A percentile compares a stretch with the other conserved stretches of the same genome.
These are phyloP conservation scores for Aix galericulata DNA, from an alignment of 2,113 vertebrate species.

Conservation along the genomic window DNA sequence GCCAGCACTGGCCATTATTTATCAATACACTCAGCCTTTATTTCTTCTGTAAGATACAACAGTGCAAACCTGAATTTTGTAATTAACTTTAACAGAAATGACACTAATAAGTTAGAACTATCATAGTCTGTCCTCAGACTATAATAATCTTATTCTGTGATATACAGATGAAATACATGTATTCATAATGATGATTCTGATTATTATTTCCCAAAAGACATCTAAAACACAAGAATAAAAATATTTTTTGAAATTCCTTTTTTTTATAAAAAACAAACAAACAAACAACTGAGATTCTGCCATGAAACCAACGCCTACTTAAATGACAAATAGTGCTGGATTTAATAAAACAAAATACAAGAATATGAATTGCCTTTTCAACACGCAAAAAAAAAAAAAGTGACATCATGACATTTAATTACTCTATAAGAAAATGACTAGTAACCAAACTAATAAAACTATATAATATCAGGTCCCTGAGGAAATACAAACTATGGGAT, in stretches of 20 bases:
- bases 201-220: not conserved
- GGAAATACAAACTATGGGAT: not conserved
- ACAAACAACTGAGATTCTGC: not conserved
- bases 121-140: not conserved
- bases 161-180: not conserved
- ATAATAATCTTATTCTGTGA: not conserved
- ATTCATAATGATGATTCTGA: not conserved
- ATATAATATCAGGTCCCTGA: not conserved
- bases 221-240: not conserved
- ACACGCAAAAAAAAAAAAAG: not conserved
- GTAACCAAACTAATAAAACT: not conserved
- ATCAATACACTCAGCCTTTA: not conserved
- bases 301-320: not conserved
- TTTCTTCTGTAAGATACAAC: not conserved
- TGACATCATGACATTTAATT: not conserved
- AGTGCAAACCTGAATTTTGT: not conserved
- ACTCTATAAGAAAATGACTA: not conserved
- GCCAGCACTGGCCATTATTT: not conserved
- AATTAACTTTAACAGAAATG: not conserved
- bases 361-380: not conserved
- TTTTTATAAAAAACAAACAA: too few species aligned
- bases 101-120: not conserved
- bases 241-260: not conserved
- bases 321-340: not conserved
- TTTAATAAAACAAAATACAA: not conserved